phyloP scores from a whole-genome alignment of 2,888 invertebrate species.

The Tipula unca region DNA sequence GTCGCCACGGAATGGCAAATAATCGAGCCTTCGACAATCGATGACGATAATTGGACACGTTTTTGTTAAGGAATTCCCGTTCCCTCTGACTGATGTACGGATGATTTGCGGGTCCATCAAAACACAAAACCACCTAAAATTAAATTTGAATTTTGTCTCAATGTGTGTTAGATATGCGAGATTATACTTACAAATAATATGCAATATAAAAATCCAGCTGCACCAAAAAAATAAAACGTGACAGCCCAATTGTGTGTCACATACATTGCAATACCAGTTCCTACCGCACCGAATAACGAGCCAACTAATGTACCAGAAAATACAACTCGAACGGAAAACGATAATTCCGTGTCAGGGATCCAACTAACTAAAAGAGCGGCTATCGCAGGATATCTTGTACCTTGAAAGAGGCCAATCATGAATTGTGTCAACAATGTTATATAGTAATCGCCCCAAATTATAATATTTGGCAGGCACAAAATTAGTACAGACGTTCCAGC shows the following conservation, averaged over 20 bases:
- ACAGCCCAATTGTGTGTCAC: background rate
- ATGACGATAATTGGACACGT: background rate
- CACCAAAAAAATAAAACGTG: background rate
- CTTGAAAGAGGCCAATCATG: background rate
- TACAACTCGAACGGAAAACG: background rate
- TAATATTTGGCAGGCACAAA: background rate
- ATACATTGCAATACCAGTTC: background rate
- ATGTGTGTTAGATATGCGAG: no score
- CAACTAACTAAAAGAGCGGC: background rate
- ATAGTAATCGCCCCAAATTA: background rate
- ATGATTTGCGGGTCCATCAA: background rate
- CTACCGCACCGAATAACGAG: background rate
- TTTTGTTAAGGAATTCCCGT: background rate
- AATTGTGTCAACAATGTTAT: background rate
- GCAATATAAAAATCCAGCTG: background rate
- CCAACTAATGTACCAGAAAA: background rate
- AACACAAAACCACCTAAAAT: background rate
- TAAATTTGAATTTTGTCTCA: background rate
- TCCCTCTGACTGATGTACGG: background rate
- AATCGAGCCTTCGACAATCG: background rate
- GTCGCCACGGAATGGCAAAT: background rate
- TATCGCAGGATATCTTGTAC: background rate
- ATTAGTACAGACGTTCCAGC: background rate
- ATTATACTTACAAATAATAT: background rate
- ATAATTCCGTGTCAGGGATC: background rate